Evolutionary conservation across 2,888 invertebrate genomes (phyloP).

Genomic region (Strigamia maritima): DNA sequence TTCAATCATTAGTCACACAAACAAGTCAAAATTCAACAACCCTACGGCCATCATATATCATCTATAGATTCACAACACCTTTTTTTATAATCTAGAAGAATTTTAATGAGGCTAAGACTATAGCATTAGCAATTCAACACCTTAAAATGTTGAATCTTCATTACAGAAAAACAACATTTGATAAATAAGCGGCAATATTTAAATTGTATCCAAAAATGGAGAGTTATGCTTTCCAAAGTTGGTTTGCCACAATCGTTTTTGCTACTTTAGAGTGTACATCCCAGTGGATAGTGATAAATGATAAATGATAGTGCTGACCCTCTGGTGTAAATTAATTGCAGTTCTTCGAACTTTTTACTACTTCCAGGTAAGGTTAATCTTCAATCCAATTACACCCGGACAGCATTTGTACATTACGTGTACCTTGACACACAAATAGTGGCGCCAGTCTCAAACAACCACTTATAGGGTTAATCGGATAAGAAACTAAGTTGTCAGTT

Average conservation of each 20-base stretch:
- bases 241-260: not conserved
- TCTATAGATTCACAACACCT: not conserved
- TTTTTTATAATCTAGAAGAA: not conserved
- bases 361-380: conserved; percentile 15
- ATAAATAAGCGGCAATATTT: too few species aligned
- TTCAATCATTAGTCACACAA: not conserved
- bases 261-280: not conserved
- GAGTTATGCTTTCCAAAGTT: not conserved
- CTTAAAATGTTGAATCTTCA: too few species aligned
- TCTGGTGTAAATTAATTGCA: not conserved
- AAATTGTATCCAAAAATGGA: not conserved
- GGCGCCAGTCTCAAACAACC: conserved; percentile 1
- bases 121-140: too few species aligned
- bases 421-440: conserved; percentile 11
- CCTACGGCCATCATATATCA: not conserved
- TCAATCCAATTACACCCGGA: not conserved
- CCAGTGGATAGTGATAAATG: not conserved
- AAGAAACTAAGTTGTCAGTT: not conserved
- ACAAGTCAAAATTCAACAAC: not conserved
- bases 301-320: not conserved
- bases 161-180: too few species aligned
- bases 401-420: not conserved
- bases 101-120: not conserved
- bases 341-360: conserved; percentile 11
- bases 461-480: not conserved